Evolutionary conservation across 2,888 invertebrate genomes (phyloP), one percentile per base, ranked within the genome.

Genomic region (Sericinus montela): DNA sequence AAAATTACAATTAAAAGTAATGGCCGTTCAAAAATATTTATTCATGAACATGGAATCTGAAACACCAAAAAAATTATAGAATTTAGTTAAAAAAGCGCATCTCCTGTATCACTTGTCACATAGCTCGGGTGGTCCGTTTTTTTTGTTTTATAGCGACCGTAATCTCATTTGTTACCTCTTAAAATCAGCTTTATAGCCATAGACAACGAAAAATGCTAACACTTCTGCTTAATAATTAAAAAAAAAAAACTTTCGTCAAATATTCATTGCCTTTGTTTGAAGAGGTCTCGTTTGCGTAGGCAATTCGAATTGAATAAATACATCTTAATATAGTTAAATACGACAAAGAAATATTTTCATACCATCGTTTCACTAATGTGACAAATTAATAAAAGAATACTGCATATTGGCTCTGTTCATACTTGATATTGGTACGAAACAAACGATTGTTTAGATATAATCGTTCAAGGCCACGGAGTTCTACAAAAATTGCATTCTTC

Each of bases 91-190:
- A 49, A 36, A 41, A 38, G 15, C 32, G 7, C 8, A 28, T 34
- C 35, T 23, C 45, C 49, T 49, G 45, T 49, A 49, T 49, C 43
- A 35, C 29, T 38, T 25, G 32, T 38, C 16, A 46, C 59, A 62
- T 54, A 63, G 67, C 69, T 62, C 61, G 73, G 75, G 69, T 76
- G 76, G 76, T 74, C 74, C 59, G 53, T 14, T 35, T 45, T 36
- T 71, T 71, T 69, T 71, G 64, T 72, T 71, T 72, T 67, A 67
- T 62, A 56, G 52, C 63, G 51, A 50, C 52, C 54, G 44, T 58
- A 59, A 60, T 57, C 57, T 59, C 54, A 55, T 48, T 54, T 56
- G 56, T 54, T 58, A 45, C 51, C 52, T 49, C 57, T 56, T 57
- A 55, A 59, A 57, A 52, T 54, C 58, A 51, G 49, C 52, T 53